Evolutionary conservation across 1,140 invertebrate genomes (phyloP).

Genomic region (Drosophila ohnishii): DNA sequence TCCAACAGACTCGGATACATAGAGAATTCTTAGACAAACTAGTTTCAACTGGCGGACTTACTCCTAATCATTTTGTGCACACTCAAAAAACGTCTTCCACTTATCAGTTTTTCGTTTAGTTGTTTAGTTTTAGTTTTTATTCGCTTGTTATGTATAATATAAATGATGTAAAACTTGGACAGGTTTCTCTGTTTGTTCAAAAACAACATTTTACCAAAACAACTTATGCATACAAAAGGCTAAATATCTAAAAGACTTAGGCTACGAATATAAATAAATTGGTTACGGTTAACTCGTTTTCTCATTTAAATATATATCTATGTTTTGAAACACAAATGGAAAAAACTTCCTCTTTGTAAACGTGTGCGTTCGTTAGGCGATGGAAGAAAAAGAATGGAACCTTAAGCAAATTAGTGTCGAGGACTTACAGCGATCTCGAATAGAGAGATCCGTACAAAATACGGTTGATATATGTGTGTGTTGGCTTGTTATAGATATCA

Average conservation of each 20-base stretch:
- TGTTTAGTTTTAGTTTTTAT: constrained; percentile 7
- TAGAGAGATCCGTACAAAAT: constrained; percentile 33
- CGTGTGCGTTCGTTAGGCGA: constrained; percentile 20
- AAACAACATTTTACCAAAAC: constrained; percentile 60
- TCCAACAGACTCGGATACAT: constrained; percentile 26
- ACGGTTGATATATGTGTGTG: constrained; percentile 38
- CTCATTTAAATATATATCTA: constrained; percentile 18
- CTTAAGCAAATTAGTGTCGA: constrained; percentile 13
- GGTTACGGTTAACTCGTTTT: constrained; percentile 15
- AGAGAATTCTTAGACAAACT: constrained; percentile 36
- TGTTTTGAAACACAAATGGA: constrained; percentile 32
- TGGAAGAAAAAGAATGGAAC: constrained; percentile 48
- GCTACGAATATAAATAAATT: constrained; percentile 49
- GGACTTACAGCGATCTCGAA: constrained; percentile 29
- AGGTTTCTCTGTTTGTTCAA: constrained; percentile 42
- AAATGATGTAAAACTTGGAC: constrained; percentile 75
- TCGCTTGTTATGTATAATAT: constrained; percentile 41
- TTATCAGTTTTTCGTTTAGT: constrained; percentile 22
- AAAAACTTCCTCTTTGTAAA: constrained; percentile 15
- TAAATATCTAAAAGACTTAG: constrained; percentile 46
- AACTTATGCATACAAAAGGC: constrained; percentile 55
- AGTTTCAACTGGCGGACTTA: constrained; percentile 4
- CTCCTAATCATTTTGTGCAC: constrained; percentile 27
- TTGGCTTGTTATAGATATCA: constrained; percentile 21
- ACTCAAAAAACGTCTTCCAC: constrained; percentile 29